Evolutionary conservation across 2,113 vertebrate species (phyloP).

Genomic region (Sinocyclocheilus anophthalmus): DNA sequence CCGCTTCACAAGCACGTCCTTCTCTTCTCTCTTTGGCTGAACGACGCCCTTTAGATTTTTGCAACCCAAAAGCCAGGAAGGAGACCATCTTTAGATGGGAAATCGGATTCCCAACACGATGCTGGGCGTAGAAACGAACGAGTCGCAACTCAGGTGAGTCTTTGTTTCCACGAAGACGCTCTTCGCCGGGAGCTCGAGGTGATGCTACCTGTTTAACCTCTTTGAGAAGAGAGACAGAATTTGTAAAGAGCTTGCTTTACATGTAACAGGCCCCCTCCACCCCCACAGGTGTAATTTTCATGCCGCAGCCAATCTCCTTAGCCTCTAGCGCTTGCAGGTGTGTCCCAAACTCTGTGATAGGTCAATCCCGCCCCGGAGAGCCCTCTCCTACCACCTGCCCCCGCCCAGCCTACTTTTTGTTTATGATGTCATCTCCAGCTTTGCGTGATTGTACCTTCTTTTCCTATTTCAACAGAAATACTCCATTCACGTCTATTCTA

Average conservation of each 20-base stretch:
- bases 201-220: slow-evolving; percentile 79
- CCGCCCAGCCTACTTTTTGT: slow-evolving; percentile 68
- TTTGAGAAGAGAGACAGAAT: slow-evolving; percentile 84
- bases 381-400: slow-evolving; percentile 54
- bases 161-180: slow-evolving; percentile 47
- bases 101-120: slow-evolving; percentile 37
- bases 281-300: slow-evolving; percentile 92
- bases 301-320: slow-evolving; percentile 84
- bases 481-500: slow-evolving; percentile 51
- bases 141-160: slow-evolving; percentile 60
- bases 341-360: slow-evolving; percentile 81
- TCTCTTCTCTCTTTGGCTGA: slow-evolving; percentile 71
- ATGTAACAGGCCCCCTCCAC: slow-evolving; percentile 85
- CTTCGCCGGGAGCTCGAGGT: slow-evolving; percentile 42
- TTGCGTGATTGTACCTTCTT: slow-evolving; percentile 72
- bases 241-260: slow-evolving; percentile 92
- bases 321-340: slow-evolving; percentile 85
- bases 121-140: slow-evolving; percentile 52
- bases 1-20: slow-evolving; percentile 69
- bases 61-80: slow-evolving; percentile 48
- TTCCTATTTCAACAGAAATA: slow-evolving; percentile 66
- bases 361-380: slow-evolving; percentile 66
- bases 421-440: slow-evolving; percentile 77
- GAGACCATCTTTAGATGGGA: slow-evolving; percentile 40
- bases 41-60: slow-evolving; percentile 68